phyloP scores from a whole-genome alignment of 53 echinoderm and acorn worm species.

The Astropecten irregularis region DNA sequence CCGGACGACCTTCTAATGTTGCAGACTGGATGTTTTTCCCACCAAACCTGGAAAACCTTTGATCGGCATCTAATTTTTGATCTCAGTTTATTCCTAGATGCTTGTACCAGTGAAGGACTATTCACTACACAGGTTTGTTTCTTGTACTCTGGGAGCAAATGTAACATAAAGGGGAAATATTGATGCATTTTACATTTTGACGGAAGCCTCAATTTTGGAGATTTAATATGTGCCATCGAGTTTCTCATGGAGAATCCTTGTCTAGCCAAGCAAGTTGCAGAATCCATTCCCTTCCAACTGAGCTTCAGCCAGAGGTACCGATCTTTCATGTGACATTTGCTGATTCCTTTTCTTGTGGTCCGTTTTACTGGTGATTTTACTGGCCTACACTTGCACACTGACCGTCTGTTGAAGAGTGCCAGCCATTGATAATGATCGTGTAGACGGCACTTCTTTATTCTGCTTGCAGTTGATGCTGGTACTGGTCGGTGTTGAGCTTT shows the following conservation, averaged over 20 bases:
- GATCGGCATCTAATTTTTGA: background rate
- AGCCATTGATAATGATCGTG: constrained; percentile 6
- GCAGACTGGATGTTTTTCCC: background rate
- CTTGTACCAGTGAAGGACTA: no score
- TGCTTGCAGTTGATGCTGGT: background rate
- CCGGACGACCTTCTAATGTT: background rate
- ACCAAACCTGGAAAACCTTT: background rate
- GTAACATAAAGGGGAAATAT: background rate
- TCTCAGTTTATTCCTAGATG: background rate
- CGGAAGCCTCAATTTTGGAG: background rate
- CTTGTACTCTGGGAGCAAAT: background rate
- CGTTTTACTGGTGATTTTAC: background rate
- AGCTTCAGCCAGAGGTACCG: background rate
- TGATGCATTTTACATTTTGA: background rate
- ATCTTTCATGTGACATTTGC: background rate
- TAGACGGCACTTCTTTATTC: background rate
- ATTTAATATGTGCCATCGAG: background rate
- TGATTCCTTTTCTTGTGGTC: background rate
- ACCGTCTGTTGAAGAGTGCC: background rate
- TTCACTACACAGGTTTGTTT: no score
- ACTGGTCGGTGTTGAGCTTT: background rate
- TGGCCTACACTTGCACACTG: background rate
- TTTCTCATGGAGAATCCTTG: background rate
- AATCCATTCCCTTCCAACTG: background rate
- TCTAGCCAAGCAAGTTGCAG: background rate